phyloP scores from a whole-genome alignment of 2,797 vertebrate species.

The Melopsittacus undulatus region DNA sequence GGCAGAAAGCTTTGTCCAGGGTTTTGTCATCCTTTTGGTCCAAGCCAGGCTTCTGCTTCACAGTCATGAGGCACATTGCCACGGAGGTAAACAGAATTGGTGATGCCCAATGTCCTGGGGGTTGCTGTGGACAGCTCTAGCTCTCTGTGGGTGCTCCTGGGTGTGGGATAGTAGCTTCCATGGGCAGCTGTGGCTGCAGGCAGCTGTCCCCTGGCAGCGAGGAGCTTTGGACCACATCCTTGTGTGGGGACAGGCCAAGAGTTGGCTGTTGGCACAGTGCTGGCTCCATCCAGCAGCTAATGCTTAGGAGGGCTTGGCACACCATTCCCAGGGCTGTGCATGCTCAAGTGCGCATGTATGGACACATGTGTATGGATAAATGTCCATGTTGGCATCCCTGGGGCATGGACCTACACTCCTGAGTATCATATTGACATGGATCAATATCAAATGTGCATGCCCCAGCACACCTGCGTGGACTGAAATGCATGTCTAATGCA shows the following conservation, averaged over 20 bases:
- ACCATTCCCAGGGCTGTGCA: rapidly evolving
- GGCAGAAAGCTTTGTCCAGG: neutral
- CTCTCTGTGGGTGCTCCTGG: neutral
- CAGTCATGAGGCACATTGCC: neutral
- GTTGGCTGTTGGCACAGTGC: neutral
- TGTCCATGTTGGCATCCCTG: neutral
- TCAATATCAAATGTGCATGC: neutral
- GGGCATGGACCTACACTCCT: neutral
- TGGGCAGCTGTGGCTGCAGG: neutral
- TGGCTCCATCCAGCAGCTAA: neutral
- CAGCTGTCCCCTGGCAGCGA: neutral
- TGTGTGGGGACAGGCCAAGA: neutral
- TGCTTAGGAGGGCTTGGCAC: neutral
- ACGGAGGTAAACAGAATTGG: neutral
- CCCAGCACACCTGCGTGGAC: neutral
- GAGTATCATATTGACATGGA: neutral
- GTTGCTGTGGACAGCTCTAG: neutral
- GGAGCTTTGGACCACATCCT: neutral
- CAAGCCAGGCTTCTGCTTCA: neutral
- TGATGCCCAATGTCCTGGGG: rapidly evolving
- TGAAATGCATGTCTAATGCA: rapidly evolving
- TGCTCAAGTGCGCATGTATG: rapidly evolving
- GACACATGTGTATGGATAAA: neutral
- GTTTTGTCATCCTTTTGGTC: slow-evolving; percentile 3
- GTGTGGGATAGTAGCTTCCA: neutral